A percentile compares a stretch with the other conserved stretches of the same genome.
phyloP scores from a whole-genome alignment of 1,140 invertebrate genomes.

The Arctopsyche grandis region DNA sequence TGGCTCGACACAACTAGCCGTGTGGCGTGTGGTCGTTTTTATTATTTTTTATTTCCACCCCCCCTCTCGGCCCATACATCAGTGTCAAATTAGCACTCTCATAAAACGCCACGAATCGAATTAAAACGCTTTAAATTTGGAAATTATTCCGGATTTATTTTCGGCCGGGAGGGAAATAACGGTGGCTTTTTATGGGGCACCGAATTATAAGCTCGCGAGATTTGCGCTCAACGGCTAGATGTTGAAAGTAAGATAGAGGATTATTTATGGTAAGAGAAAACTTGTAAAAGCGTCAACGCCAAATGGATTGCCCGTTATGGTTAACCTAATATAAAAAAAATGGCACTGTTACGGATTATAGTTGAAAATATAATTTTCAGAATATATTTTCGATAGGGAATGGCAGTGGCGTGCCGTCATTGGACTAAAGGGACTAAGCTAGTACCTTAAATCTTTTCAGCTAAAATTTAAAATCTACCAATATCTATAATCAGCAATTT shows the following conservation, averaged over 20 bases:
- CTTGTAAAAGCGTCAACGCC: constrained; percentile 10
- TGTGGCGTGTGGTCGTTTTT: neutral
- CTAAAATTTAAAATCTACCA: too few species aligned
- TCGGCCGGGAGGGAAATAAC: neutral
- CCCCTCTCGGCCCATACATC: neutral
- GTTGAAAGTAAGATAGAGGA: neutral
- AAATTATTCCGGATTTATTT: constrained; percentile 6
- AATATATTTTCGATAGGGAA: too few species aligned
- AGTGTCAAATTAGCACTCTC: constrained; percentile 28
- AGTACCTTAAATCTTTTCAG: too few species aligned
- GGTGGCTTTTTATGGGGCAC: neutral
- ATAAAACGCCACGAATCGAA: constrained; percentile 11
- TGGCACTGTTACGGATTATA: too few species aligned
- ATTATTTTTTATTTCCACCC: neutral
- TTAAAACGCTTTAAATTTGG: neutral
- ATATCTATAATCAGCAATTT: too few species aligned
- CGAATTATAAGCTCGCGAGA: neutral
- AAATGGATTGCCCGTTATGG: neutral
- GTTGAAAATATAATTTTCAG: too few species aligned
- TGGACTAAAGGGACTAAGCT: too few species aligned
- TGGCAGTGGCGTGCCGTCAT: too few species aligned
- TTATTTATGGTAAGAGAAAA: constrained; percentile 20
- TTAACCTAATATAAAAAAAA: too few species aligned
- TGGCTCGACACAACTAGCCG: neutral
- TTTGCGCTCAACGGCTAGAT: neutral